These are phyloP conservation scores for Himalopsyche tibetana DNA, from an alignment of 2,888 invertebrate species.

Conservation along the genomic window DNA sequence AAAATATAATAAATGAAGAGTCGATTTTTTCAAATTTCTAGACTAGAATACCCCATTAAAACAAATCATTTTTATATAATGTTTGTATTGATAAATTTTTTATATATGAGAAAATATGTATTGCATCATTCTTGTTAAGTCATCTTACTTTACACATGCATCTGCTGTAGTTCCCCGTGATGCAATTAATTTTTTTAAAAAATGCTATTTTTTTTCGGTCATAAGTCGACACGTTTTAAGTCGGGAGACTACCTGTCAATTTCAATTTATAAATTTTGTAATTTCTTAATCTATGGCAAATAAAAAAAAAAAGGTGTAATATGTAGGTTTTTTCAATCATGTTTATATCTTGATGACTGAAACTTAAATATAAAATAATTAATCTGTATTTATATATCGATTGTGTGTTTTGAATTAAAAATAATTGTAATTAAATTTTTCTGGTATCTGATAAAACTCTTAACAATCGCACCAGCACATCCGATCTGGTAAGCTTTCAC, in stretches of 20 bases:
- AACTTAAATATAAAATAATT: slow-evolving; percentile 47
- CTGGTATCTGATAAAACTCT: slow-evolving; percentile 94
- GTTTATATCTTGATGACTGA: neutral
- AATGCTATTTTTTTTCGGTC: no score
- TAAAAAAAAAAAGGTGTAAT: slow-evolving; percentile 29
- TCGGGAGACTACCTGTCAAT: neutral
- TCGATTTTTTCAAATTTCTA: no score
- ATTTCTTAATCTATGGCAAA: neutral
- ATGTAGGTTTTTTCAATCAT: slow-evolving; percentile 9
- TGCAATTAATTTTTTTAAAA: no score
- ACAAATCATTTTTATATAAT: no score
- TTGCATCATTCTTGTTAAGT: no score
- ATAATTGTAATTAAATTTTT: slow-evolving; percentile 70
- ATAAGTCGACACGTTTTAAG: no score
- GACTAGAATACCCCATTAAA: no score
- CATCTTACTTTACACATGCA: no score
- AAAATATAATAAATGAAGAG: no score
- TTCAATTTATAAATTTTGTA: slow-evolving; percentile 5
- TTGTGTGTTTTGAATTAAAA: neutral
- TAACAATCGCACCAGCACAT: slow-evolving; percentile 93
- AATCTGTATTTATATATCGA: slow-evolving; percentile 41
- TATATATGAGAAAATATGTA: no score
- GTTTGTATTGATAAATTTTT: no score
- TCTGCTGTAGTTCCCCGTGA: no score
- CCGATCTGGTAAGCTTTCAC: slow-evolving; percentile 95